Percentiles rank a stretch among this genome's conserved stretches.
These are phyloP conservation scores for Coleophora flavipennella DNA, from an alignment of 2,888 invertebrate species.

Conservation along the genomic window DNA sequence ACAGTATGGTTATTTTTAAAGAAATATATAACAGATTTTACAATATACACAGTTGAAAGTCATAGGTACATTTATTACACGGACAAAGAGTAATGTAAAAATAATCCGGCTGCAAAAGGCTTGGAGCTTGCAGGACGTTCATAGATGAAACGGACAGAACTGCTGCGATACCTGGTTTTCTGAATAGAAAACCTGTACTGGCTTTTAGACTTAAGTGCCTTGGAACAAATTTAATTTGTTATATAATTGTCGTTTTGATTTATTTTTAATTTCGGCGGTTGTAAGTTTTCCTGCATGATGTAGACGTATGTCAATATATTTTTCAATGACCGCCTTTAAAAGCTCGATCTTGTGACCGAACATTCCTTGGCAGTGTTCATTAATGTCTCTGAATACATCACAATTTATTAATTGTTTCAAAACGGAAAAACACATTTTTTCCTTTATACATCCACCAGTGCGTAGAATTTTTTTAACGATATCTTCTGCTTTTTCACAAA, in stretches of 20 bases:
- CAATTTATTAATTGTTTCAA: not conserved
- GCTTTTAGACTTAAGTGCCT: no score
- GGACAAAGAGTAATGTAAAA: no score
- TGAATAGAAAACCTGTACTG: no score
- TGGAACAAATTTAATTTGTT: conserved; percentile 5
- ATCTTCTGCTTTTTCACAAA: conserved; percentile 1
- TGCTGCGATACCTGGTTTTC: no score
- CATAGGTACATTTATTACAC: no score
- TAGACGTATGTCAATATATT: not conserved
- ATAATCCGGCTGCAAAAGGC: no score
- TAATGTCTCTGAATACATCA: not conserved
- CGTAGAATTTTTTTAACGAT: not conserved
- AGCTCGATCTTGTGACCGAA: not conserved
- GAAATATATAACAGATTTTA: no score
- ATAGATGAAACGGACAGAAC: no score
- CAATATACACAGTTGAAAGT: no score
- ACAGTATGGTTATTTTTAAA: no score
- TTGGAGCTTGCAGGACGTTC: no score
- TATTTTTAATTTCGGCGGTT: not conserved
- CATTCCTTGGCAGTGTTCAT: no score
- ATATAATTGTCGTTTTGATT: conserved; percentile 3
- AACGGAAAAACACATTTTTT: not conserved
- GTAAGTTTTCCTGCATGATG: not conserved
- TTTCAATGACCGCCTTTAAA: not conserved
- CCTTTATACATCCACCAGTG: not conserved